Conservation (phyloP, 2,113 vertebrate genomes). For the Phyllostomus hastatus region DNA sequence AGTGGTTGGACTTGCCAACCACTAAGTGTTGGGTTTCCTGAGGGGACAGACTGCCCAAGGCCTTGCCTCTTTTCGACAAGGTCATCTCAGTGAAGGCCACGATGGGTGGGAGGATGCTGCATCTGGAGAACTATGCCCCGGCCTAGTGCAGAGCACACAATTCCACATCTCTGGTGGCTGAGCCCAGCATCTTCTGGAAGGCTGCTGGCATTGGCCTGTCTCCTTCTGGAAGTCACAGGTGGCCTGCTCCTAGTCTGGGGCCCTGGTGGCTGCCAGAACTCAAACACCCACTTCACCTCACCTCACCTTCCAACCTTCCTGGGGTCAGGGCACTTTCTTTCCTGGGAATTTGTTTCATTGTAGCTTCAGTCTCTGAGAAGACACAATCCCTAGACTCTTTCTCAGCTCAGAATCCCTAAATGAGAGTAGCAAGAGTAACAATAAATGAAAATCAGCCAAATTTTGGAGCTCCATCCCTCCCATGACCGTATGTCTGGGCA, state of each 20-base stretch:
- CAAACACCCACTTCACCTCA: fast-evolving
- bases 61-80: background rate
- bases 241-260: background rate
- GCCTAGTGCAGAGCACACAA: fast-evolving
- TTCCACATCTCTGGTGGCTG: fast-evolving
- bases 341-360: background rate
- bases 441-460: background rate
- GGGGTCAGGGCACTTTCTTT: background rate
- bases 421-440: background rate
- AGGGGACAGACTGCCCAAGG: background rate
- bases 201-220: fast-evolving
- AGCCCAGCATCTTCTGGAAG: background rate
- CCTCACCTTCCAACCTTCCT: background rate
- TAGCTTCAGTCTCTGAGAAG: background rate
- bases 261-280: background rate
- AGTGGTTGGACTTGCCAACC: fast-evolving
- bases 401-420: background rate
- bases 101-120: fast-evolving
- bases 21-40: background rate
- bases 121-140: fast-evolving
- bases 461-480: background rate
- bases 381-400: background rate
- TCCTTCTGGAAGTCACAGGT: background rate
- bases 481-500: fast-evolving
- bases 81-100: fast-evolving